Conservation (phyloP, 2,113 vertebrate species). For the Colossoma macropomum region DNA sequence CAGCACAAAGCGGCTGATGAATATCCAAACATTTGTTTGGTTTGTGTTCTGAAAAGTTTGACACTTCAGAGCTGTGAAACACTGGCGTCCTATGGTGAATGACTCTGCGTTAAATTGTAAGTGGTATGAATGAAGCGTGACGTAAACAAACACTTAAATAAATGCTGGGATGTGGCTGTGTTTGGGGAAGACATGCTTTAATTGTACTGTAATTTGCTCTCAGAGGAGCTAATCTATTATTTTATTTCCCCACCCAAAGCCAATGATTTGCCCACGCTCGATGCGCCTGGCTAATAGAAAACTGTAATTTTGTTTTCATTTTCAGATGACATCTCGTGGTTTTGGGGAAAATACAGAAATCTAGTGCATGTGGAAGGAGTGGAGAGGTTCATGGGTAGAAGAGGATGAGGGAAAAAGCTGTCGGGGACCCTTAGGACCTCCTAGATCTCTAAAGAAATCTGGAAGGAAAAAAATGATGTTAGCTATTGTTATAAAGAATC, state of each 20-base stretch:
- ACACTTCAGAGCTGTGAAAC: background rate
- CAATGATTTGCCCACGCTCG: background rate
- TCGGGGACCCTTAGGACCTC: too few species aligned
- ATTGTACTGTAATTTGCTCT: constrained; percentile 12
- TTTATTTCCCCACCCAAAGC: background rate
- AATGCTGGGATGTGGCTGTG: background rate
- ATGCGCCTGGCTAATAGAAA: background rate
- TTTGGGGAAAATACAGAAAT: background rate
- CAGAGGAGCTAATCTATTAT: background rate
- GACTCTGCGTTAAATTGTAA: background rate
- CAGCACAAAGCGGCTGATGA: background rate
- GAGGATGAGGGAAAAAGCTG: background rate
- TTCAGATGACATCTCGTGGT: background rate
- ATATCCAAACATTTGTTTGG: background rate
- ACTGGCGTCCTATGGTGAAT: background rate
- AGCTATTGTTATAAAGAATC: too few species aligned
- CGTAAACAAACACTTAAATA: constrained; percentile 8
- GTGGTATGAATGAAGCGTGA: constrained; percentile 2
- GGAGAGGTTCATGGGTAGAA: too few species aligned
- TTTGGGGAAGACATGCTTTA: constrained; percentile 6
- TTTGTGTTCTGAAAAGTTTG: background rate
- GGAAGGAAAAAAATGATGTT: too few species aligned
- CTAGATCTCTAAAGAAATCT: too few species aligned
- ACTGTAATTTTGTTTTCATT: background rate
- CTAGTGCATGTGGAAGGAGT: background rate